Conservation (phyloP, 2,797 vertebrate species). For the Crenichthys baileyi region DNA sequence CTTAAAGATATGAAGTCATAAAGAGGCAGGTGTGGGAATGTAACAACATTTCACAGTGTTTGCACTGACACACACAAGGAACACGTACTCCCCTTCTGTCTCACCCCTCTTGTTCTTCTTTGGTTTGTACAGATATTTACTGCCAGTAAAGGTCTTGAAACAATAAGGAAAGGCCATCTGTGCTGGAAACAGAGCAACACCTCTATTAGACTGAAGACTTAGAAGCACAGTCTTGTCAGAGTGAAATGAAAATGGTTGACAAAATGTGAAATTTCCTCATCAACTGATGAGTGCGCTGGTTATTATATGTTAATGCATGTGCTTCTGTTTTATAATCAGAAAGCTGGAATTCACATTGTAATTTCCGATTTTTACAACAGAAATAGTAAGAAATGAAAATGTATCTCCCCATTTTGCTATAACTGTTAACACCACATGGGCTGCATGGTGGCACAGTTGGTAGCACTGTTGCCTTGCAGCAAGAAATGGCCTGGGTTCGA, state of each 20-base stretch:
- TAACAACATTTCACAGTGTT: constrained; percentile 47
- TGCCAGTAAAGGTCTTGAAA: constrained; percentile 25
- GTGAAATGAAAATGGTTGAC: constrained; percentile 21
- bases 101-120: constrained; percentile 8
- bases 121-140: constrained; percentile 48
- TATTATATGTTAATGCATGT: not conserved
- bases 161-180: constrained; percentile 4
- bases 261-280: constrained; percentile 19
- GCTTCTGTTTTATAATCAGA: not conserved
- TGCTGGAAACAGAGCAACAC: constrained; percentile 38
- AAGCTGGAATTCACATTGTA: not conserved
- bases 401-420: no score
- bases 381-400: not conserved
- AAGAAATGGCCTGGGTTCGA: no score
- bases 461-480: no score
- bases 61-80: constrained; percentile 19
- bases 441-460: no score
- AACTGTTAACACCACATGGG: no score
- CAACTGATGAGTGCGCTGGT: constrained; percentile 12
- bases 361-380: not conserved
- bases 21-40: constrained; percentile 64
- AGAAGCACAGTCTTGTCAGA: constrained; percentile 25
- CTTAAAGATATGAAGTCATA: constrained; percentile 67
- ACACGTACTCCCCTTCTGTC: constrained; percentile 26
- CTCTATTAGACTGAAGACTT: constrained; percentile 4